Evolutionary conservation across 2,113 vertebrate genomes (phyloP), one percentile per base, ranked within the genome.

Genomic region (Pseudopipra pipra): DNA sequence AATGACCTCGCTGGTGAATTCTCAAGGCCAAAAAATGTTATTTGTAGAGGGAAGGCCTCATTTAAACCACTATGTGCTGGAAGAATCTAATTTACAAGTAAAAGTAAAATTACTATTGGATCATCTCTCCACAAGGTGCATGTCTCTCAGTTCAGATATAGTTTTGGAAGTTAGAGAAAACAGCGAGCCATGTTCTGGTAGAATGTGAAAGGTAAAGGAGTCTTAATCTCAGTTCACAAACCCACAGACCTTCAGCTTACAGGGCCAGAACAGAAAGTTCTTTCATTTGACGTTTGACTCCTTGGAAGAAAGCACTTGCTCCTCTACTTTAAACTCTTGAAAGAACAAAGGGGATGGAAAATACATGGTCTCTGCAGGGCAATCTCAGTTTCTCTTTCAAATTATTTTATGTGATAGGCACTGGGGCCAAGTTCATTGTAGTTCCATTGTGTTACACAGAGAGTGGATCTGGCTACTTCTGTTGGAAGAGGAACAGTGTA

Each of bases 221-320:
- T 70, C 43, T 89, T 83, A 70, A 85, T 33, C 59, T 83, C 33
- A 12, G 47, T 15, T 93, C 21, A 47, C 37, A 73, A 54, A 59
- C 30, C 19, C 55, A 46, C 35, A 77, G 55, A 39, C 47, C 35
- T 93, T 85, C 87, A 88, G 44, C 51, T 92, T 76, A 61, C 41
- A 68, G 31, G 44, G 79, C 28, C 39, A 74, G 56, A 72, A 63
- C 33, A 73, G 67, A 83, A 94, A 74, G 31, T 39, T 59, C 30
- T 85, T 94, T 67, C 62, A 74, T 88, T 88, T 96, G 68, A 85
- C 8, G 0, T 74, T 59, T 80, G 39, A 79, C 30, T 90, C 79
- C 58, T 85, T 90, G 56, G 49, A 91, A 88, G 87, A 77, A 92
- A 94, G 88, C 43, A 70, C 35, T 87, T 76, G 39, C n/a, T 81